phyloP scores from a whole-genome alignment of 2,888 invertebrate genomes.

The Ypsolopha scabrella region DNA sequence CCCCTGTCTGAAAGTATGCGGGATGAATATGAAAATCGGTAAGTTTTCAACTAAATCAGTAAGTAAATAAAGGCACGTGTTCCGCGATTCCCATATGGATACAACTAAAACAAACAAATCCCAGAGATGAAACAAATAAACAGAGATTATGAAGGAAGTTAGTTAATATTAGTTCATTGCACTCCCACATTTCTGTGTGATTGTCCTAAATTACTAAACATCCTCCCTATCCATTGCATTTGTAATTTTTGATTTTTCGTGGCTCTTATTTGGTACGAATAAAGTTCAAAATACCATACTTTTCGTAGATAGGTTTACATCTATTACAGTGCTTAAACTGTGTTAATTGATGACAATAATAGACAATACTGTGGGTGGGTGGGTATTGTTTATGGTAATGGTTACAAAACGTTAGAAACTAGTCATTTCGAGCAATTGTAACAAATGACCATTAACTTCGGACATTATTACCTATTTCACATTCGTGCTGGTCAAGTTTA shows the following conservation, averaged over 20 bases:
- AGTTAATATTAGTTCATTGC: constrained; percentile 43
- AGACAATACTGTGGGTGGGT: background rate
- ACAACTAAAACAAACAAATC: background rate
- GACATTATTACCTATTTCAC: too few species aligned
- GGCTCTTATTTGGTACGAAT: background rate
- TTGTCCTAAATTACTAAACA: constrained; percentile 52
- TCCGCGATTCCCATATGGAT: background rate
- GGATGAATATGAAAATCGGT: too few species aligned
- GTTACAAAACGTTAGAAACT: background rate
- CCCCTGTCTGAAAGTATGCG: too few species aligned
- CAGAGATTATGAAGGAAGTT: constrained; percentile 12
- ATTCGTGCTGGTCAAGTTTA: too few species aligned
- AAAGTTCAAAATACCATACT: background rate
- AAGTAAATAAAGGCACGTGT: background rate
- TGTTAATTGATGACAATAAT: constrained; percentile 2
- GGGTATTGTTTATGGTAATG: background rate
- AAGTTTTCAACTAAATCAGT: background rate
- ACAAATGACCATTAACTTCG: background rate
- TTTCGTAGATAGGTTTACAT: background rate
- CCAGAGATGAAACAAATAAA: constrained; percentile 2
- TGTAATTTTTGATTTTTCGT: background rate
- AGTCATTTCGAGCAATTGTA: background rate
- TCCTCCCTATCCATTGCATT: constrained; percentile 16
- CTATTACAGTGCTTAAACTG: background rate
- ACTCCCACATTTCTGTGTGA: constrained; percentile 49